Conservation (phyloP, 2,113 vertebrate genomes). For the Oreochromis aureus region DNA sequence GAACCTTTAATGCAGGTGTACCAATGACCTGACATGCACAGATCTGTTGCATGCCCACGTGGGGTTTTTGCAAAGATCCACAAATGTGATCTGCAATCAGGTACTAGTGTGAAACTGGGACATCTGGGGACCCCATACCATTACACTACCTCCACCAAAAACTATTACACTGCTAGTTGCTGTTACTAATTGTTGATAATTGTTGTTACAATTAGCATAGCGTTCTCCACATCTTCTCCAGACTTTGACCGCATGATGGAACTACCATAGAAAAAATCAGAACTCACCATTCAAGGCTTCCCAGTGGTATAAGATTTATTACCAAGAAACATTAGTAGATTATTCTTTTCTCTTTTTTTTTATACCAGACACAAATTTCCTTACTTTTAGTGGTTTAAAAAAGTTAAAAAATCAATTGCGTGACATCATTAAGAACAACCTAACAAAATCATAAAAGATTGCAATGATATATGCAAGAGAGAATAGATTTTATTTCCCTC, state of each 20-base stretch:
- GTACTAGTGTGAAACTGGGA: background rate
- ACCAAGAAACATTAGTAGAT: background rate
- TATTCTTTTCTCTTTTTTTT: background rate
- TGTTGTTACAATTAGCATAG: background rate
- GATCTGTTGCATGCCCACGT: background rate
- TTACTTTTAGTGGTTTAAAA: background rate
- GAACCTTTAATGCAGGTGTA: background rate
- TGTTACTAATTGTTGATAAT: background rate
- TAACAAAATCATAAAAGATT: background rate
- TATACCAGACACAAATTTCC: background rate
- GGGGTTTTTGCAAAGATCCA: background rate
- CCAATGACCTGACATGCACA: background rate
- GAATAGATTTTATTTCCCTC: background rate
- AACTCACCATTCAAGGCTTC: background rate
- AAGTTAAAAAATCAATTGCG: background rate
- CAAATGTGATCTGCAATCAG: background rate
- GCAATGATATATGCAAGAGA: background rate
- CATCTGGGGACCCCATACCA: background rate
- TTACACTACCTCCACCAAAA: background rate
- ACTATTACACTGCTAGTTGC: background rate
- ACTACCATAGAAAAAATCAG: background rate
- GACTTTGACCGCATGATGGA: background rate
- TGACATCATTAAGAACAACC: background rate
- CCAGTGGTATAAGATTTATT: background rate
- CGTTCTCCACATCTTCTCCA: background rate